Evolutionary conservation across 2,113 vertebrate genomes (phyloP).

Genomic region (Platanista minor): DNA sequence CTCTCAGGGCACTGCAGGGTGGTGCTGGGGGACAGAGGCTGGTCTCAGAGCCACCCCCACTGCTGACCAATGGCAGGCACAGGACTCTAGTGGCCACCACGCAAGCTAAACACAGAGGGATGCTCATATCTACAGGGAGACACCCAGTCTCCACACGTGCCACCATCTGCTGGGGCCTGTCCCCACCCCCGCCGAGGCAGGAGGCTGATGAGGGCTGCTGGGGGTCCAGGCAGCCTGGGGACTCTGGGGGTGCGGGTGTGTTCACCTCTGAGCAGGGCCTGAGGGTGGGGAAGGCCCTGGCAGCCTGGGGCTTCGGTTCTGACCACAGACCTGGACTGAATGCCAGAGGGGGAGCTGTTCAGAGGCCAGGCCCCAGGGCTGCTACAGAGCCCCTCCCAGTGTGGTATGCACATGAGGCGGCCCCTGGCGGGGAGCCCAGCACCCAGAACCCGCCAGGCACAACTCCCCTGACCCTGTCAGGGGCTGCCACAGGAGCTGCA

Average conservation of each 20-base stretch:
- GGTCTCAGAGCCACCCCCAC: not conserved
- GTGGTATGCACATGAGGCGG: accelerated
- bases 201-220: not conserved
- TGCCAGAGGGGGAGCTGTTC: too few relatives aligned
- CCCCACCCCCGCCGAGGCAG: not conserved
- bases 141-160: accelerated
- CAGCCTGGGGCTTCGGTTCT: not conserved
- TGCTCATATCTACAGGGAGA: not conserved
- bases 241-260: too few relatives aligned
- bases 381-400: not conserved
- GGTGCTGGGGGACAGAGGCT: not conserved
- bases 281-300: not conserved
- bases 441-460: not conserved
- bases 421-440: not conserved
- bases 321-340: not conserved
- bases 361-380: not conserved
- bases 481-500: not conserved
- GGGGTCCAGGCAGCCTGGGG: not conserved
- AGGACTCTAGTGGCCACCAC: not conserved
- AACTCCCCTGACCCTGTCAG: not conserved
- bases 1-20: not conserved
- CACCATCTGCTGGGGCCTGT: not conserved
- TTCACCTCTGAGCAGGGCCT: not conserved
- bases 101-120: not conserved
- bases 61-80: not conserved